phyloP scores from a whole-genome alignment of 2,113 vertebrate species.

The Gavia stellata region DNA sequence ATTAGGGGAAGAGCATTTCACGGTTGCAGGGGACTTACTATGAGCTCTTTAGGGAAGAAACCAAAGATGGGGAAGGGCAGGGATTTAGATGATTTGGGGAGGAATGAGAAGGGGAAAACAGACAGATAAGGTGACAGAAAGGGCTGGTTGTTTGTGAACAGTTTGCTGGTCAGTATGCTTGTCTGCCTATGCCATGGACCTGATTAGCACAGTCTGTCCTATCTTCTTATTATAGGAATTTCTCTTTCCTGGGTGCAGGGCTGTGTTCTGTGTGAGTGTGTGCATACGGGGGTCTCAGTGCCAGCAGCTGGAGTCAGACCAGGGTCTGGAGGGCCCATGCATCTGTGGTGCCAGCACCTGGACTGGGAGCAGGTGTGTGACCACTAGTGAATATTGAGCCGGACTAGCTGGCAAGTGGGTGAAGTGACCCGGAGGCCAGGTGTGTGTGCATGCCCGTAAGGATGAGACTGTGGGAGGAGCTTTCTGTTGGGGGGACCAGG shows the following conservation, averaged over 20 bases:
- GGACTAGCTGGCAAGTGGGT: background rate
- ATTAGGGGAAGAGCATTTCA: background rate
- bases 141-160: background rate
- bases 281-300: background rate
- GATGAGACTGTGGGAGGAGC: background rate
- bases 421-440: background rate
- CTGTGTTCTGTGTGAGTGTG: background rate
- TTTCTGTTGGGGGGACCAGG: background rate
- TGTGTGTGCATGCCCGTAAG: background rate
- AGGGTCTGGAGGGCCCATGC: rapidly evolving
- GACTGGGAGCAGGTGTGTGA: too few species aligned
- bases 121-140: background rate
- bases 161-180: background rate
- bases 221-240: background rate
- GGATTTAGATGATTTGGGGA: background rate
- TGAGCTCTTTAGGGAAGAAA: background rate
- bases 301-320: background rate
- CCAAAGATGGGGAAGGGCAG: background rate
- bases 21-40: background rate
- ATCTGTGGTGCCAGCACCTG: too few species aligned
- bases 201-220: background rate
- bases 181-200: background rate
- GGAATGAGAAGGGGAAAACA: background rate
- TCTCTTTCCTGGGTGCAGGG: background rate
- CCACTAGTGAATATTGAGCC: background rate